Percentiles rank a stretch among this genome's conserved stretches.
These are phyloP conservation scores for Diplodus sargus DNA, from an alignment of 2,797 vertebrate genomes.

Conservation along the genomic window DNA sequence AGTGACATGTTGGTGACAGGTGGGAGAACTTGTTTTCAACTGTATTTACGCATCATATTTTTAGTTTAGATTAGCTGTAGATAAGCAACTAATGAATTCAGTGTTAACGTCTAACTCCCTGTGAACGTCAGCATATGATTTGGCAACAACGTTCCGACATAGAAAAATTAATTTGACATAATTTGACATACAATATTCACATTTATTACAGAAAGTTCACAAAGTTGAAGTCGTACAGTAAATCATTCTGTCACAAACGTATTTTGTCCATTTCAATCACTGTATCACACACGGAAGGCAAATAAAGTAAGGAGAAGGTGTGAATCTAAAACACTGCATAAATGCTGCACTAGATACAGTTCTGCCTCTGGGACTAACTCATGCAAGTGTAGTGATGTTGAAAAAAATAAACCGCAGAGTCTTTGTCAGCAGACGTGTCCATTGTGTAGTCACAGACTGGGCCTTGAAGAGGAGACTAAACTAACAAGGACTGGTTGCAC, in stretches of 20 bases:
- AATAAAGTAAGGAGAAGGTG: background rate
- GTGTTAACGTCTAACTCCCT: conserved; percentile 5
- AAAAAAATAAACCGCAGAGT: conserved; percentile 1
- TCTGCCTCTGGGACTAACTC: background rate
- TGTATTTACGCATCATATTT: conserved; percentile 4
- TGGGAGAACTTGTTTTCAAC: conserved; percentile 10
- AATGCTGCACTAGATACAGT: background rate
- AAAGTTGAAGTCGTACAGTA: conserved; percentile 8
- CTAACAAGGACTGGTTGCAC: conserved; percentile 77
- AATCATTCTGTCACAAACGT: background rate
- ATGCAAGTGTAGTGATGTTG: background rate
- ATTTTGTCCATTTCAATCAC: conserved; percentile 6
- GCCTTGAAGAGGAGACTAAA: conserved; percentile 70
- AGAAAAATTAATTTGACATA: conserved; percentile 1
- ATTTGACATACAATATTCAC: background rate
- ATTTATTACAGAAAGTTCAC: conserved; percentile 25
- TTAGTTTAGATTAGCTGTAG: conserved; percentile 7
- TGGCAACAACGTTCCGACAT: background rate
- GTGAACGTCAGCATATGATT: conserved; percentile 4
- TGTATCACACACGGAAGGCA: background rate
- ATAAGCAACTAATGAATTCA: conserved; percentile 20
- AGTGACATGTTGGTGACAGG: background rate
- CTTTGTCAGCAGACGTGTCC: conserved; percentile 60
- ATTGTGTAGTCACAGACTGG: conserved; percentile 54
- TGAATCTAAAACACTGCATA: background rate